Evolutionary conservation across 2,113 vertebrate species (phyloP).

Genomic region (Poecile atricapillus): DNA sequence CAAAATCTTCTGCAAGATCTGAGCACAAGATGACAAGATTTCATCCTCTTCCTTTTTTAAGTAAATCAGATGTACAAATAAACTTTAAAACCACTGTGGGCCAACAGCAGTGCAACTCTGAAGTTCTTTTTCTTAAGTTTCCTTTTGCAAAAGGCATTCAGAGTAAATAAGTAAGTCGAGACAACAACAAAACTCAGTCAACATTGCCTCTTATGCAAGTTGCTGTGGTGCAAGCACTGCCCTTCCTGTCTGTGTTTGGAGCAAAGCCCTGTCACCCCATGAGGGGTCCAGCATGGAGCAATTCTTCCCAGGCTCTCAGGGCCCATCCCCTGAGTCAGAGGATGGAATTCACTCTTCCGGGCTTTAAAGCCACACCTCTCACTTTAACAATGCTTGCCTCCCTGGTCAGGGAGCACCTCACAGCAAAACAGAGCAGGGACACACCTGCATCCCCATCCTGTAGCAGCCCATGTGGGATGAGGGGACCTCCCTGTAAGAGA

Average conservation of each 20-base stretch:
- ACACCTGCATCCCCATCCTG: rapidly evolving
- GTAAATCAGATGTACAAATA: not conserved
- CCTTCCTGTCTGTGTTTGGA: not conserved
- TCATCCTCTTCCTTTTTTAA: not conserved
- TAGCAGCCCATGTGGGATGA: not conserved
- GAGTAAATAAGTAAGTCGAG: not conserved
- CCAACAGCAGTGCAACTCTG: not conserved
- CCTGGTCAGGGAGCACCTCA: too few species aligned
- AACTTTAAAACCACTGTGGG: not conserved
- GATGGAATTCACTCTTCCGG: too few species aligned
- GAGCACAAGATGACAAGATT: rapidly evolving
- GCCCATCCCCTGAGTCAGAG: too few species aligned
- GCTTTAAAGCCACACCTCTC: too few species aligned
- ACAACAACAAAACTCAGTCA: not conserved
- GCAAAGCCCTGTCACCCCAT: not conserved
- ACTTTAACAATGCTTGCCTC: too few species aligned
- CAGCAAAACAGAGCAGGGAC: not conserved
- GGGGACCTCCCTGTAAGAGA: not conserved
- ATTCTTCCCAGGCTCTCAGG: too few species aligned
- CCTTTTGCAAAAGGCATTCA: not conserved
- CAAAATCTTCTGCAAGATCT: not conserved
- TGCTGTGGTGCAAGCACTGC: not conserved
- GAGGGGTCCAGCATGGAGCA: too few species aligned
- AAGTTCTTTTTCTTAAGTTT: not conserved
- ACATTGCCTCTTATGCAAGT: rapidly evolving